Evolutionary conservation across 2,888 invertebrate species (phyloP).

Genomic region (Gnatocerus cornutus): DNA sequence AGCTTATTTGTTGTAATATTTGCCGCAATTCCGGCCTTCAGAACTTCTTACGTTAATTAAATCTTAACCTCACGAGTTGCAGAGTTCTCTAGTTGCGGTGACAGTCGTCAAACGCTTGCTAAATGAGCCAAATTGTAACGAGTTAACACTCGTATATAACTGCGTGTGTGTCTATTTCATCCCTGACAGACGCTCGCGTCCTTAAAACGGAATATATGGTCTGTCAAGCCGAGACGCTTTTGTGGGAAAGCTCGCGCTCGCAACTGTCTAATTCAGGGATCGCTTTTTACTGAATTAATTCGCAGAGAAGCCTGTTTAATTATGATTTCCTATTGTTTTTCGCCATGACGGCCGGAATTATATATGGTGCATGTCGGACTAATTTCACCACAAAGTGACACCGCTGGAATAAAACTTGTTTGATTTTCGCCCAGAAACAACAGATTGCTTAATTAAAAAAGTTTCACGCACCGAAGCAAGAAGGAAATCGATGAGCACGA

Average conservation of each 20-base stretch:
- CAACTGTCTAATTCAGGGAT: slow-evolving; percentile 39
- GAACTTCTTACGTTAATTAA: slow-evolving; percentile 56
- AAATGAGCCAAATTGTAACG: slow-evolving; percentile 45
- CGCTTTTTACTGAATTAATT: slow-evolving; percentile 44
- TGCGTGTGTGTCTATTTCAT: slow-evolving; percentile 36
- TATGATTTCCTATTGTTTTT: slow-evolving; percentile 41
- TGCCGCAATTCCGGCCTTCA: slow-evolving; percentile 49
- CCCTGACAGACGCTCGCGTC: slow-evolving; percentile 37
- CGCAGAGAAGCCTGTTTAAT: slow-evolving; percentile 35
- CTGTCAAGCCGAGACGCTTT: slow-evolving; percentile 39
- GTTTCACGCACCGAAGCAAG: slow-evolving; percentile 6
- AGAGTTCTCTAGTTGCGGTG: slow-evolving; percentile 49
- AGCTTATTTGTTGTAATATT: slow-evolving; percentile 50
- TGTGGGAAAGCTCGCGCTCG: slow-evolving; percentile 22
- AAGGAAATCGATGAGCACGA: slow-evolving; percentile 9
- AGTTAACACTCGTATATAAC: slow-evolving; percentile 38
- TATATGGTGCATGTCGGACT: background rate
- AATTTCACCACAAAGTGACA: no score
- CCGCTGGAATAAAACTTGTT: no score
- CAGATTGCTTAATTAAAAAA: slow-evolving; percentile 34
- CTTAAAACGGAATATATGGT: slow-evolving; percentile 39
- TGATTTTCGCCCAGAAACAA: slow-evolving; percentile 8
- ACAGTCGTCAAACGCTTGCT: slow-evolving; percentile 47
- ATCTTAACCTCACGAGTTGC: slow-evolving; percentile 54
- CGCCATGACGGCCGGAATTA: slow-evolving; percentile 1